phyloP scores from a whole-genome alignment of 2,797 vertebrate genomes.

The Scarus forsteni region DNA sequence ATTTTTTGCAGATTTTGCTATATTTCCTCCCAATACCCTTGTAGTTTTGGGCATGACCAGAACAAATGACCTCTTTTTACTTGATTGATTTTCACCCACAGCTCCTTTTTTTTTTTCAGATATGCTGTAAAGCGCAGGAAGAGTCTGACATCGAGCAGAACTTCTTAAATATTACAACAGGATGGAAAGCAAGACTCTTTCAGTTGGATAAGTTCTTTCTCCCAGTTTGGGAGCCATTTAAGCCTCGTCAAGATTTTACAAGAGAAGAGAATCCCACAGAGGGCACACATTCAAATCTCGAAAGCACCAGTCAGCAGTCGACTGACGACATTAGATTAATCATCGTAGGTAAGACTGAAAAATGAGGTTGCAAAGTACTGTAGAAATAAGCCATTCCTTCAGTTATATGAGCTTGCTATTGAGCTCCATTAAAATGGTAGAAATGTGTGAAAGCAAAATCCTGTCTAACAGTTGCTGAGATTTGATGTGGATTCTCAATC shows the following conservation, averaged over 20 bases:
- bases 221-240: constrained; percentile 56
- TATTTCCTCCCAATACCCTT: too few species aligned
- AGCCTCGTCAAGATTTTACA: constrained; percentile 38
- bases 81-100: neutral
- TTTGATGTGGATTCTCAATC: constrained; percentile 14
- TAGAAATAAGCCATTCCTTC: too few species aligned
- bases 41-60: too few species aligned
- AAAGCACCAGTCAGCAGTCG: constrained; percentile 34
- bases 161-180: constrained; percentile 73
- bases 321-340: constrained; percentile 75
- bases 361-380: neutral
- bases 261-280: constrained; percentile 34
- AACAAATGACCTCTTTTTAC: too few species aligned
- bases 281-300: neutral
- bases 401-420: too few species aligned
- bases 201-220: constrained; percentile 79
- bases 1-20: too few species aligned
- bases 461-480: neutral
- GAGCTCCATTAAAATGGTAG: neutral
- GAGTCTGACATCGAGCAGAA: constrained; percentile 73
- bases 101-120: constrained; percentile 66
- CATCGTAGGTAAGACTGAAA: constrained; percentile 81
- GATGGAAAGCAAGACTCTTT: constrained; percentile 83
- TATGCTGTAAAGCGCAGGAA: constrained; percentile 80
- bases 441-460: neutral